Percentiles rank a stretch among this genome's conserved stretches.
phyloP scores from a whole-genome alignment of 2,797 vertebrate species.

The Chelmon rostratus region DNA sequence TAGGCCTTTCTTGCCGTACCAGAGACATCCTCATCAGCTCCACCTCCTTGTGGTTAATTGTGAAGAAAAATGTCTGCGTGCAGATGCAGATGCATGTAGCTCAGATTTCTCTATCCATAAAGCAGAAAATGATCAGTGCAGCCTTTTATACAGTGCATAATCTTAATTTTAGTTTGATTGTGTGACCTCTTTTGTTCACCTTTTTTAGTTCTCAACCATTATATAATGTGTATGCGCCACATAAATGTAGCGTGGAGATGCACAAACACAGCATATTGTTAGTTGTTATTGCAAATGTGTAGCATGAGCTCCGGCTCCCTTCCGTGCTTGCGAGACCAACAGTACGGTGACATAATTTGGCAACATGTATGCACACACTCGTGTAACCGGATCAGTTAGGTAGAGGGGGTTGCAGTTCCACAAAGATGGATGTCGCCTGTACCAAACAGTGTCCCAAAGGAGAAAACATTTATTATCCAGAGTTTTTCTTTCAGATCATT shows the following conservation, averaged over 20 bases:
- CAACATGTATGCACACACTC: conserved; percentile 50
- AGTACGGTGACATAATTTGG: conserved; percentile 57
- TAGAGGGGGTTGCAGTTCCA: conserved; percentile 36
- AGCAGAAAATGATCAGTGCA: conserved; percentile 35
- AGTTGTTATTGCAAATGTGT: too few relatives aligned
- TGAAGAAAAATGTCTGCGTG: conserved; percentile 54
- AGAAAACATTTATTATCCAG: conserved; percentile 82
- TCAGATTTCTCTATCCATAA: conserved; percentile 43
- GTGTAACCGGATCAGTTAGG: conserved; percentile 51
- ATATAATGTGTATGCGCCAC: conserved; percentile 2
- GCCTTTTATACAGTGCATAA: conserved; percentile 12
- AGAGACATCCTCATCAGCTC: conserved; percentile 74
- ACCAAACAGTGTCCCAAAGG: conserved; percentile 70
- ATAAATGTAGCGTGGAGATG: not conserved
- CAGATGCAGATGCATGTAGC: conserved; percentile 56
- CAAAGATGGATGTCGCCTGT: conserved; percentile 76
- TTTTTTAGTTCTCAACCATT: conserved; percentile 12
- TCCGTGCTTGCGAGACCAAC: conserved; percentile 5
- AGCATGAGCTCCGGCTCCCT: not conserved
- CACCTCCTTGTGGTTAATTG: conserved; percentile 65
- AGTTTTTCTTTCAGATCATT: conserved; percentile 79
- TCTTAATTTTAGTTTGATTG: conserved; percentile 36
- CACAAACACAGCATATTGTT: conserved; percentile 30
- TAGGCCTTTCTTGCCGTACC: conserved; percentile 65
- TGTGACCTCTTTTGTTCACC: conserved; percentile 20